Percentiles rank a stretch among this genome's conserved stretches.
Conservation (phyloP, 1,140 invertebrate species). For the Drosophila pachea region DNA sequence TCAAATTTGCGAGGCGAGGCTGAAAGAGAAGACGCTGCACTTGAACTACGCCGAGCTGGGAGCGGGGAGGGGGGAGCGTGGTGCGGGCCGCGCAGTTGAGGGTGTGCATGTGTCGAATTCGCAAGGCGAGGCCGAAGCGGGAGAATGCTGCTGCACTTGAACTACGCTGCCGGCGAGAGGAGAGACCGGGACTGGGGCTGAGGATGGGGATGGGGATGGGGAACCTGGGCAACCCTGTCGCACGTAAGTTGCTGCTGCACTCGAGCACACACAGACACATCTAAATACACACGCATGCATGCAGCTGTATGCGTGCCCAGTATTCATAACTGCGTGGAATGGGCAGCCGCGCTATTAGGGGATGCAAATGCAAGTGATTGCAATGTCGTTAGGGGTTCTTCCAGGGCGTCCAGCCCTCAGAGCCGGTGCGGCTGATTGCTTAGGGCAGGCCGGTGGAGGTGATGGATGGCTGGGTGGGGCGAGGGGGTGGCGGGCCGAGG, state of each 20-base stretch:
- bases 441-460: neutral
- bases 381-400: conserved; percentile 57
- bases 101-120: neutral
- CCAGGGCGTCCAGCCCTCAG: neutral
- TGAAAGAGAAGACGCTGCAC: conserved; percentile 41
- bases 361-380: conserved; percentile 61
- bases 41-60: conserved; percentile 70
- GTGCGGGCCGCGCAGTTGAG: neutral
- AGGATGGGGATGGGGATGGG: conserved; percentile 6
- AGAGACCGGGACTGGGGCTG: neutral
- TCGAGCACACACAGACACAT: conserved; percentile 9
- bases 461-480: neutral
- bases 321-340: neutral
- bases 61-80: neutral
- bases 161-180: neutral
- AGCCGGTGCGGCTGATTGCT: no score
- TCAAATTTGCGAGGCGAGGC: conserved; percentile 42
- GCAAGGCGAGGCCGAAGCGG: no score
- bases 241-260: conserved; percentile 29
- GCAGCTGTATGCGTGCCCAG: no score
- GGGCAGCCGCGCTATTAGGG: conserved; percentile 50
- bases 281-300: neutral
- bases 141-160: no score
- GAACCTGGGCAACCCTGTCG: neutral
- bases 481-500: neutral